These are phyloP conservation scores for Turritopsis rubra DNA, from an alignment of 30 jellyfish, hydroid and myxozoan genomes.

Conservation along the genomic window DNA sequence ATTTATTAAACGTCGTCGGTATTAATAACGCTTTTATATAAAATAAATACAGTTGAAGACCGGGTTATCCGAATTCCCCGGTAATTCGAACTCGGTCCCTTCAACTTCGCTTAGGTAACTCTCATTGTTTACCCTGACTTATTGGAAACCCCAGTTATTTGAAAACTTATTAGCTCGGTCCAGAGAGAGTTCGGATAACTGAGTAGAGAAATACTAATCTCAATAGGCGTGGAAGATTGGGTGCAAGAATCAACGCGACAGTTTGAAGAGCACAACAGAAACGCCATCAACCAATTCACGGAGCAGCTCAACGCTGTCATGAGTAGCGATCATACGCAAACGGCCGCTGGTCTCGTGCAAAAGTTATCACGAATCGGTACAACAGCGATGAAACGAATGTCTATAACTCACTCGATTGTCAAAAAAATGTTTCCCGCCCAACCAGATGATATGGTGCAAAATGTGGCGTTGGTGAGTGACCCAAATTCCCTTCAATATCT, in stretches of 20 bases:
- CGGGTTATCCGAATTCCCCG: no score
- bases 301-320: slow-evolving; percentile 22
- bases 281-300: slow-evolving; percentile 25
- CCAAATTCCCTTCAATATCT: not conserved
- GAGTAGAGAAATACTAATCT: not conserved
- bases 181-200: not conserved
- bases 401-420: slow-evolving; percentile 7
- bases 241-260: slow-evolving; percentile 34
- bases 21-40: no score
- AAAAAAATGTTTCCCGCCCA: slow-evolving; percentile 4
- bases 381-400: slow-evolving; percentile 23
- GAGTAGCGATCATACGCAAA: not conserved
- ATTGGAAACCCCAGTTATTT: no score
- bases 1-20: no score
- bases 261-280: slow-evolving; percentile 31
- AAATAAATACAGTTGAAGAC: no score
- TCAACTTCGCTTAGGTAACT: no score
- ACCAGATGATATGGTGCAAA: slow-evolving; percentile 29
- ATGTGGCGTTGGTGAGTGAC: slow-evolving; percentile 26
- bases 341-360: slow-evolving; percentile 25
- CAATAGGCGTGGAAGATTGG: slow-evolving; percentile 31
- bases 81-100: no score
- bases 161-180: no score
- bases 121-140: no score
- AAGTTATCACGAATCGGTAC: slow-evolving; percentile 22